Base-by-base conservation (phyloP, 2,113 vertebrate genomes). In the Poicephalus meyeri region DNA sequence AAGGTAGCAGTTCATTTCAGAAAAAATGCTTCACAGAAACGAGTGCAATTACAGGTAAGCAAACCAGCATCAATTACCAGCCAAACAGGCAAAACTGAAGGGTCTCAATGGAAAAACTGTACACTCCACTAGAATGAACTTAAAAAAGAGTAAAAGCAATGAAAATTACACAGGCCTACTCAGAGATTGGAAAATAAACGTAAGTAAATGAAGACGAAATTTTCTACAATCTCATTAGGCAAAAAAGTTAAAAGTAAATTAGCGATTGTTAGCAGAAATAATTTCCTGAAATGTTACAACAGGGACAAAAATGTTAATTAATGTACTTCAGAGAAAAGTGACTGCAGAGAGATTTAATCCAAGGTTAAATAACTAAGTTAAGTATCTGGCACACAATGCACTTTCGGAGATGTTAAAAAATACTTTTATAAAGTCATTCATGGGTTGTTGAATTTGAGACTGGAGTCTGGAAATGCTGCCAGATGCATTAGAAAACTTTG, bases 161-260 rank as follows among this genome's bases (percentile, higher is more conserved):
- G 26, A 81, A 71, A 63, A 20, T 41, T 8, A 50, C 12, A 23
- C 9, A 52, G 0, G 0, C 3, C 10, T 50, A 53, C 35, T 42
- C 50, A 55, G 24, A 55, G 13, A 33, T 10, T 35, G 14, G 23
- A 85, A 95, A 85, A 66, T 23, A 79, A 63, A 70, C 20, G 3
- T 19, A 72, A 33, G 15, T n/a, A 73, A 73, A 87, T 19, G 20
- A 85, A 85, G 26, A 72, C 28, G 39, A 1, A 74, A 10, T 63
- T 63, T 79, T 74, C 46, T 56, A 39, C 0, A 2, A 29, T n/a
- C 19, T 78, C 23, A 33, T 56, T 18, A 56, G 29, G 28, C 20
- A 47, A 53, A 61, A 25, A 41, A 47, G 12, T 3, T 25, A 44
- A 63, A 86, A 95, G 76, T n/a, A 41, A 65, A 53, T 33, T 31